phyloP scores from a whole-genome alignment of 2,113 vertebrate species.

The Pelecanus crispus region DNA sequence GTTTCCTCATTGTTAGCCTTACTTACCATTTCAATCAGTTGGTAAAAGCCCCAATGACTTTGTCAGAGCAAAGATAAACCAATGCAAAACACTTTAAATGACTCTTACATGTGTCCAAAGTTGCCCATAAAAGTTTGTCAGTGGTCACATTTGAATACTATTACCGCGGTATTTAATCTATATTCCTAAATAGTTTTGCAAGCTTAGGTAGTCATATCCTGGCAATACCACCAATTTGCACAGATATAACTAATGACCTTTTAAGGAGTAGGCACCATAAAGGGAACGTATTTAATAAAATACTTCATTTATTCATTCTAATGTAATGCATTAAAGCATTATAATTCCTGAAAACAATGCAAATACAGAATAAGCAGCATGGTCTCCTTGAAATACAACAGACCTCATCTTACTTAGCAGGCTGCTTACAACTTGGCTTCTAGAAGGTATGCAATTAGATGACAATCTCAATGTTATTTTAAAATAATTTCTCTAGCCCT shows the following conservation, averaged over 20 bases:
- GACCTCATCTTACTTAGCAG: background rate
- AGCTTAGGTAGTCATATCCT: background rate
- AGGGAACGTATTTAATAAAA: fast-evolving
- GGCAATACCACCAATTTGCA: background rate
- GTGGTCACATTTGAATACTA: background rate
- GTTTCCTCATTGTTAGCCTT: background rate
- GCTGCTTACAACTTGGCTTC: background rate
- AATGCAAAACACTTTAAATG: background rate
- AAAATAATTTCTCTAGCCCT: background rate
- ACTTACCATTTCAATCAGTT: background rate
- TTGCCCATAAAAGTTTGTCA: background rate
- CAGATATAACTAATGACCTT: background rate
- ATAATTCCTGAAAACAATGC: background rate
- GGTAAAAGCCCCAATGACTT: background rate
- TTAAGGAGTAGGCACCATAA: background rate
- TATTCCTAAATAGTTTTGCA: background rate
- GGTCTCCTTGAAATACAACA: background rate
- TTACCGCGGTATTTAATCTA: background rate
- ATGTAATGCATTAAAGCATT: background rate
- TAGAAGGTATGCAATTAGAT: background rate
- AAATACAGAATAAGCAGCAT: background rate
- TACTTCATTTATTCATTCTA: background rate
- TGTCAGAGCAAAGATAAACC: background rate
- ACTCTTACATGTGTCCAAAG: background rate
- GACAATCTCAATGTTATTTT: background rate